phyloP scores from a whole-genome alignment of 2,888 invertebrate genomes.

The Hoplodrina ambigua region DNA sequence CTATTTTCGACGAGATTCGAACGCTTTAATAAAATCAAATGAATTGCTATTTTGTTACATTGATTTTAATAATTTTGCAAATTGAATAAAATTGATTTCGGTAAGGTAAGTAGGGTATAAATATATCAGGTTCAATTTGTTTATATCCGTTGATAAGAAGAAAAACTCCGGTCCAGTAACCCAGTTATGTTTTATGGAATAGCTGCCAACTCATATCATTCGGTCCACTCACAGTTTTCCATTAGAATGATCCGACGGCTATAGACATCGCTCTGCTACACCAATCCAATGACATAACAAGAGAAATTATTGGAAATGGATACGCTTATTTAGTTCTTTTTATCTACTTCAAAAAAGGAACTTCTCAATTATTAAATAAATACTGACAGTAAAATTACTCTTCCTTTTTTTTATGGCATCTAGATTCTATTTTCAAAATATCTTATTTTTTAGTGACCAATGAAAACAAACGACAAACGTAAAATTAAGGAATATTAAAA shows the following conservation, averaged over 20 bases:
- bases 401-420: too few relatives aligned
- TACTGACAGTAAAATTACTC: neutral
- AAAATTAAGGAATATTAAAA: neutral
- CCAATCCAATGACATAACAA: slow-evolving; percentile 16
- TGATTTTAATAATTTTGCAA: slow-evolving; percentile 27
- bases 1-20: slow-evolving; percentile 12
- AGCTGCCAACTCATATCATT: slow-evolving; percentile 24
- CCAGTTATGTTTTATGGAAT: slow-evolving; percentile 22
- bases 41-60: slow-evolving; percentile 20
- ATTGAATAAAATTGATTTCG: neutral
- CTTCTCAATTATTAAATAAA: neutral
- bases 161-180: neutral
- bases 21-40: slow-evolving; percentile 24
- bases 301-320: slow-evolving; percentile 25
- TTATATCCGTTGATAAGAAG: neutral
- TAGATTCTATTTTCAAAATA: too few relatives aligned
- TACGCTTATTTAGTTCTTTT: neutral
- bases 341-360: neutral
- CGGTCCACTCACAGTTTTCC: slow-evolving; percentile 45
- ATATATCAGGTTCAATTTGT: neutral
- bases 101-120: neutral
- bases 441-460: neutral
- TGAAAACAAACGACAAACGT: neutral
- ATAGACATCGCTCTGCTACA: slow-evolving; percentile 1
- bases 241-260: slow-evolving; percentile 38